Evolutionary conservation across 2,888 invertebrate genomes (phyloP), one percentile per base, ranked within the genome.

Genomic region (Hermodice carunculata): DNA sequence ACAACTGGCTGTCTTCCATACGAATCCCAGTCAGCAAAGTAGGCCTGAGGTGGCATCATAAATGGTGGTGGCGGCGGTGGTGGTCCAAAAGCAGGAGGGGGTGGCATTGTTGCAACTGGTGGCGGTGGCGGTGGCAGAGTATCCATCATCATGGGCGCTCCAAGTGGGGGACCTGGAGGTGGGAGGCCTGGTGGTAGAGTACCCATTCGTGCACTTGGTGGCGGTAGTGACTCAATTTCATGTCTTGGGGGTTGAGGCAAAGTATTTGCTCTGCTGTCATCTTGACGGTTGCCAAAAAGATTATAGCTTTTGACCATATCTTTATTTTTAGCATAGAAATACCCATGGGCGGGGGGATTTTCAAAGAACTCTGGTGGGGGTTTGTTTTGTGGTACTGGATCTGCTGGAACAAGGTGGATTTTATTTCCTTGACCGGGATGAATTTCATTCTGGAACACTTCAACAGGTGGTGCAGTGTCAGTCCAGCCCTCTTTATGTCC

Each of bases 401-500:
- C 58, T 11, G 66, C 69, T 14, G 70, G 59, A 3, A 64, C 59
- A 1, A 73, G 44, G 34, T 44, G 66, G 37, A 63, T 63, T n/a
- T n/a, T n/a, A n/a, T n/a, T n/a, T n/a, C n/a, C n/a, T n/a, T n/a
- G n/a, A n/a, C n/a, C n/a, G 22, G 61, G 49, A 28, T 59, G 29
- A 28, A 22, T 29, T 3, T 59, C 46, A 8, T 66, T 32, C 11
- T 66, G 66, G 19, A 69, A 64, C 1, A 62, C 1, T 22, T 63
- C 69, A 1, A 43, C 57, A 14, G 66, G 52, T 2, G 71, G 75
- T 37, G 28, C 42, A 4, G 59, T 67, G 19, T 66, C 61, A 6
- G 56, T 58, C 69, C 67, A 73, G 22, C 73, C 73, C 54, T 58
- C 74, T 64, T 70, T 76, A 66, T 68, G 70, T 44, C 70, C 96